Evolutionary conservation across 2,797 vertebrate genomes (phyloP).

Genomic region (Pempheris klunzingeri): DNA sequence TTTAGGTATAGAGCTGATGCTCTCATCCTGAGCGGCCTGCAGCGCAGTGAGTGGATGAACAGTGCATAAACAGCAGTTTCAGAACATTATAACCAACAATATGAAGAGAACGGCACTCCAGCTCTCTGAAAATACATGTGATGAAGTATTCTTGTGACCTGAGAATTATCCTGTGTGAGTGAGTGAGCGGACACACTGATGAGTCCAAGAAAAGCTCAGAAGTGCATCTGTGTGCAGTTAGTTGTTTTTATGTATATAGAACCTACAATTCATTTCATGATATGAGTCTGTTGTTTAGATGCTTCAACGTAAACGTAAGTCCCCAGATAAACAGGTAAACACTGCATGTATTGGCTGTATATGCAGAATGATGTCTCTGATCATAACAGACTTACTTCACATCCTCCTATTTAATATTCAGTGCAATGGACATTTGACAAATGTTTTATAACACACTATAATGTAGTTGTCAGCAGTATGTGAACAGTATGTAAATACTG

Average conservation of each 20-base stretch:
- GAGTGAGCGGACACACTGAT: not conserved
- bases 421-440: not conserved
- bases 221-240: not conserved
- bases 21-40: slow-evolving; percentile 35
- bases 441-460: not conserved
- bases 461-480: not conserved
- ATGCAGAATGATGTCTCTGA: not conserved
- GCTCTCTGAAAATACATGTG: slow-evolving; percentile 33
- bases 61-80: not conserved
- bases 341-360: not conserved
- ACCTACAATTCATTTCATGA: not conserved
- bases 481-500: not conserved
- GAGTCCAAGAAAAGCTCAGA: not conserved
- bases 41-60: slow-evolving; percentile 26
- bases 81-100: slow-evolving; percentile 27
- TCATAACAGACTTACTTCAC: not conserved
- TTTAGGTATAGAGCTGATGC: slow-evolving; percentile 38
- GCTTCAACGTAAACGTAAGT: not conserved
- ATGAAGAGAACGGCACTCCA: slow-evolving; percentile 15
- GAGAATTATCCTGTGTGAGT: slow-evolving; percentile 10
- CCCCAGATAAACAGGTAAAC: not conserved
- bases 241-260: not conserved
- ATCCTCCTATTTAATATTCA: not conserved
- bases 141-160: slow-evolving; percentile 11
- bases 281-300: not conserved